Evolutionary conservation across 2,888 invertebrate genomes (phyloP).

Genomic region (Rhogogaster chlorosoma): DNA sequence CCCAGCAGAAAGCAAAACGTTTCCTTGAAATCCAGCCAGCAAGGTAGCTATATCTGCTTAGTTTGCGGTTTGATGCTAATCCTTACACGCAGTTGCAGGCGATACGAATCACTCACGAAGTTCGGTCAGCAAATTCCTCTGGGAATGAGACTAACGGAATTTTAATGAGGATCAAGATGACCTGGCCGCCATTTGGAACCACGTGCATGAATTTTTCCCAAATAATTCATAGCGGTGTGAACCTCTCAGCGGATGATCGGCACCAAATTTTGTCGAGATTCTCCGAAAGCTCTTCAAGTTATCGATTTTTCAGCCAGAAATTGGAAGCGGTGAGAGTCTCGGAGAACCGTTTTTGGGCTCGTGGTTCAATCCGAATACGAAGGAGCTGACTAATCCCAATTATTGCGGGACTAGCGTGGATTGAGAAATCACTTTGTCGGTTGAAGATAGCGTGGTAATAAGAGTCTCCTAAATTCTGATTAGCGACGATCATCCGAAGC

Average conservation of each 20-base stretch:
- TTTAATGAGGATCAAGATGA: background rate
- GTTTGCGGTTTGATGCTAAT: background rate
- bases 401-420: background rate
- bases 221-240: background rate
- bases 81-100: background rate
- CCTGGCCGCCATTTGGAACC: background rate
- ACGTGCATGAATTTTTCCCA: background rate
- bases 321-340: background rate
- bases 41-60: background rate
- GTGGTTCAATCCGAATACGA: background rate
- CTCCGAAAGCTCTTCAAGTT: background rate
- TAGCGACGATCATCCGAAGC: background rate
- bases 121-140: background rate
- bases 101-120: background rate
- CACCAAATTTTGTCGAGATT: background rate
- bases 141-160: background rate
- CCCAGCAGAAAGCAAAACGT: constrained; percentile 51
- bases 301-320: background rate
- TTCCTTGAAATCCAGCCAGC: constrained; percentile 9
- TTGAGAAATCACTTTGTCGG: background rate
- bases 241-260: background rate
- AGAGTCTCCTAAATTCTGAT: background rate
- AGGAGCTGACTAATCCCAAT: background rate
- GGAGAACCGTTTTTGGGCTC: background rate
- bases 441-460: background rate